These are phyloP conservation scores for Chlorodrepanis virens DNA, from an alignment of 2,113 vertebrate species.

Conservation along the genomic window DNA sequence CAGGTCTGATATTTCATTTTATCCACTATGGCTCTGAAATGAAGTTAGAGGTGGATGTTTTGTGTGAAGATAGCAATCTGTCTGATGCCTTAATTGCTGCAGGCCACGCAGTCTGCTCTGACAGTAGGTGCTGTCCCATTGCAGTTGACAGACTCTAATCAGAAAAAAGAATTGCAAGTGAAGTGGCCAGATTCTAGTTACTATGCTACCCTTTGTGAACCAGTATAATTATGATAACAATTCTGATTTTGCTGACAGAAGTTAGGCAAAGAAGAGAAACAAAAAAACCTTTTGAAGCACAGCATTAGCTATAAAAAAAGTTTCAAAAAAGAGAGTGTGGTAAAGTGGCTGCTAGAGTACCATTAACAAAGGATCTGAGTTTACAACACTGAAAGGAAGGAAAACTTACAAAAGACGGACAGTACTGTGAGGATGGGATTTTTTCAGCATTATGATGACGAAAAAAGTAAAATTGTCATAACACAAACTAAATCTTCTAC, in stretches of 20 bases:
- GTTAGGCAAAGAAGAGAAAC: not conserved
- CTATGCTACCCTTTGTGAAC: not conserved
- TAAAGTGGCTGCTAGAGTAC: not conserved
- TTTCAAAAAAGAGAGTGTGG: not conserved
- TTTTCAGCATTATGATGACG: not conserved
- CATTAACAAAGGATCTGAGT: not conserved
- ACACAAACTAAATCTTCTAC: not conserved
- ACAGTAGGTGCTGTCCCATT: not conserved
- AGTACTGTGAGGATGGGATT: not conserved
- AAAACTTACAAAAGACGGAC: not conserved
- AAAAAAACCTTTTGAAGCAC: not conserved
- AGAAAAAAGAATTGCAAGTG: not conserved
- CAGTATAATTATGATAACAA: not conserved
- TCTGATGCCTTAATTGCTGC: conserved; percentile 55
- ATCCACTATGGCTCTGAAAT: conserved; percentile 34
- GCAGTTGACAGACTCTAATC: not conserved
- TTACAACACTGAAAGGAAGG: not conserved
- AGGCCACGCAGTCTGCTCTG: conserved; percentile 40
- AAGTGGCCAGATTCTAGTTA: not conserved
- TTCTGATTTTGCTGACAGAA: not conserved
- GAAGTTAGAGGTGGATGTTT: conserved; percentile 65
- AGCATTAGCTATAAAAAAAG: not conserved
- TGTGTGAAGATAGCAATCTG: not conserved
- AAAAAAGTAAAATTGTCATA: not conserved
- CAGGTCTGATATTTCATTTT: conserved; percentile 76